Base-by-base conservation (phyloP, 2,888 invertebrate species). In the Callimorpha dominula region DNA sequence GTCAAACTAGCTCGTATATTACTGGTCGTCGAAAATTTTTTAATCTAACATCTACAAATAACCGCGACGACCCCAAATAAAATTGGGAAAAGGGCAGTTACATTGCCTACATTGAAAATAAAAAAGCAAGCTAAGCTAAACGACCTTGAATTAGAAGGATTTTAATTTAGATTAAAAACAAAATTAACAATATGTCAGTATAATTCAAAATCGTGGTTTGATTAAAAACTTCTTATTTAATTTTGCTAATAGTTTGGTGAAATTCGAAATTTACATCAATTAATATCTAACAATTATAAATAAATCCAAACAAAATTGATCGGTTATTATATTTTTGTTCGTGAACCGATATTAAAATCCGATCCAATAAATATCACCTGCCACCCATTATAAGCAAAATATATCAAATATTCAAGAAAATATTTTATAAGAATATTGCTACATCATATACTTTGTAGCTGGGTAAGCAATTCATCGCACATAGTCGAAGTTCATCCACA, bases 401-500 rank as follows among this genome's bases (percentile, higher is more conserved):
- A 15, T n/a, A 57, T 57, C 8, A 20, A 9, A 20, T 57, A 57
- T 11, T 20, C 57, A 11, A 20, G 57, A 57, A n/a, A 57, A 54
- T n/a, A 3, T 60, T 14, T 31, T 31, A 60, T 31, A 31, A 60
- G 31, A 60, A 12, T 60, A 57, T 57, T 14, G 60, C 31, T 20
- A 65, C 40, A 62, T 71, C 43, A 42, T 68, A 67, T 65, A 50
- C 20, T 70, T 62, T 64, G 42, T 70, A 73, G 63, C 50, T 20
- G 66, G 64, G 20, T 66, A 67, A 70, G 72, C 67, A 68, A 77
- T 77, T 75, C 68, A 80, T 75, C 72, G 70, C 60, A 83, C 71
- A 76, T 77, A 74, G 79, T 77, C 72, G 74, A 85, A 83, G 75
- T 86, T 85, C 80, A 84, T 85, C 79, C 83, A 86, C 87, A 88